phyloP scores from a whole-genome alignment of 2,888 invertebrate genomes.

The Nomada hirtipes region DNA sequence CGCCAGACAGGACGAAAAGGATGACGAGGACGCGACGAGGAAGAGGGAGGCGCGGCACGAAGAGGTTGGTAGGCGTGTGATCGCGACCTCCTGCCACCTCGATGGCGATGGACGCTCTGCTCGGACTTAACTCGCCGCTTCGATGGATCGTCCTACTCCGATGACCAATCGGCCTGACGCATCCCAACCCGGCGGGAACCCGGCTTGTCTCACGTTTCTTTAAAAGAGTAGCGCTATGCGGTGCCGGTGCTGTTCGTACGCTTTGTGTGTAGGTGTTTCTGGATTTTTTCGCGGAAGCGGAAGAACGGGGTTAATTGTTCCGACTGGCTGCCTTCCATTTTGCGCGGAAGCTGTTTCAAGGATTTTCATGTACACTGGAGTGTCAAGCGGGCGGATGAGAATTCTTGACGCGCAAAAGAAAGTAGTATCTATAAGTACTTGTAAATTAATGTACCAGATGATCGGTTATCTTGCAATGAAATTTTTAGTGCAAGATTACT shows the following conservation, averaged over 20 bases:
- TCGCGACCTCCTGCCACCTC: slow-evolving; percentile 67
- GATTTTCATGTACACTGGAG: too few relatives aligned
- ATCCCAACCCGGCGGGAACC: slow-evolving; percentile 59
- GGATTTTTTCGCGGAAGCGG: slow-evolving; percentile 35
- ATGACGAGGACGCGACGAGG: slow-evolving; percentile 41
- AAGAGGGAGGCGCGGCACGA: slow-evolving; percentile 42
- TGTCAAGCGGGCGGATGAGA: too few relatives aligned
- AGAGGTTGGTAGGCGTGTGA: slow-evolving; percentile 64
- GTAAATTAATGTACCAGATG: neutral
- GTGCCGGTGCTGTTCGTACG: neutral
- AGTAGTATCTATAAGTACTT: neutral
- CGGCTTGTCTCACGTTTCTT: slow-evolving; percentile 67
- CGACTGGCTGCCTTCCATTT: slow-evolving; percentile 5
- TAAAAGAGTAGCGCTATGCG: slow-evolving; percentile 6
- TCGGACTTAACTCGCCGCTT: slow-evolving; percentile 61
- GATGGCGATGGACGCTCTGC: slow-evolving; percentile 48
- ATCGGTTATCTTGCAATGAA: neutral
- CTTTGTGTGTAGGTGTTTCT: slow-evolving; percentile 16
- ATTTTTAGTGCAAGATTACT: neutral
- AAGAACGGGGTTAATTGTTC: slow-evolving; percentile 39
- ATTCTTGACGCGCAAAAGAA: too few relatives aligned
- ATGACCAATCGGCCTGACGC: slow-evolving; percentile 76
- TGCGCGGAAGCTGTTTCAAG: neutral
- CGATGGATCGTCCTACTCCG: slow-evolving; percentile 70
- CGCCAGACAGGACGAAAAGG: slow-evolving; percentile 37